Evolutionary conservation across 2,888 invertebrate species (phyloP).

Genomic region (Formica aserva): DNA sequence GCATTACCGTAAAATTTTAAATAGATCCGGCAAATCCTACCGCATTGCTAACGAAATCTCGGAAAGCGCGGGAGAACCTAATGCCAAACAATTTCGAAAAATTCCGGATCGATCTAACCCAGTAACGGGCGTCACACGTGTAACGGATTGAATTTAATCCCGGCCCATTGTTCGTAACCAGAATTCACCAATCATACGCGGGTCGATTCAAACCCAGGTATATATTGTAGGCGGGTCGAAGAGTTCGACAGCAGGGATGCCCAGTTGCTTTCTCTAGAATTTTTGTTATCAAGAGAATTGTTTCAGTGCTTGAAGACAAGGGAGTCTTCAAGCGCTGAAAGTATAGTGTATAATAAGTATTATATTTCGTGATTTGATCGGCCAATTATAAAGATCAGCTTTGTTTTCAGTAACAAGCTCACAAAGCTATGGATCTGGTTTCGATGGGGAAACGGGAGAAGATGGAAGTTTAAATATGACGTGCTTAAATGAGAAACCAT

Average conservation of each 20-base stretch:
- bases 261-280: conserved; percentile 9
- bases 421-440: background rate
- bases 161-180: conserved; percentile 72
- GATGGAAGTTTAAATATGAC: conserved; percentile 16
- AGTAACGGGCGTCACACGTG: conserved; percentile 72
- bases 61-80: conserved; percentile 40
- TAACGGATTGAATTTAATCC: conserved; percentile 72
- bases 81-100: conserved; percentile 64
- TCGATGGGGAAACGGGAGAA: background rate
- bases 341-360: conserved; percentile 28
- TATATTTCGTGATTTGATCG: conserved; percentile 36
- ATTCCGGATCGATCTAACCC: conserved; percentile 66
- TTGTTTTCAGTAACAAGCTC: conserved; percentile 33
- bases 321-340: background rate
- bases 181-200: conserved; percentile 71
- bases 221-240: conserved; percentile 35
- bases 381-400: conserved; percentile 28
- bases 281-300: background rate
- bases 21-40: conserved; percentile 37
- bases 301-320: background rate
- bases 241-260: conserved; percentile 27
- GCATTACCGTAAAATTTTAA: conserved; percentile 50
- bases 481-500: background rate
- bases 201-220: conserved; percentile 44
- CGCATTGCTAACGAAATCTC: conserved; percentile 34